A percentile compares a stretch with the other conserved stretches of the same genome.
These are phyloP conservation scores for Eurystomus glaucurus DNA, from an alignment of 2,797 vertebrate species.

Conservation along the genomic window DNA sequence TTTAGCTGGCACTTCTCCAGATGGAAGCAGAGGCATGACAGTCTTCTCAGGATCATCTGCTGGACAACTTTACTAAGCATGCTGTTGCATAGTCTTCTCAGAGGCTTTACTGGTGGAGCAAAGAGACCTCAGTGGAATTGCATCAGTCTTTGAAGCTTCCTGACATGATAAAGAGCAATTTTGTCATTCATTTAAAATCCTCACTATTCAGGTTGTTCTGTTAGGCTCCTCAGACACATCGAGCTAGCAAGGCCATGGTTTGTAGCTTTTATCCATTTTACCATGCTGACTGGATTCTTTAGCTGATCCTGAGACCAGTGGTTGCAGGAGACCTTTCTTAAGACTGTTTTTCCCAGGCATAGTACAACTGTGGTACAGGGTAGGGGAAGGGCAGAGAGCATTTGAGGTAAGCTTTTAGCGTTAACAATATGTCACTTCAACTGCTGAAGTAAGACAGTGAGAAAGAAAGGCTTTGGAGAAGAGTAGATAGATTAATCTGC, in stretches of 20 bases:
- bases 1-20: neutral
- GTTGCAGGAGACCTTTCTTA: neutral
- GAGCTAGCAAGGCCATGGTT: neutral
- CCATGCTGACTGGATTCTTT: neutral
- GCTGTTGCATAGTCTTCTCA: neutral
- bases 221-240: neutral
- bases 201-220: neutral
- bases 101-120: neutral
- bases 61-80: neutral
- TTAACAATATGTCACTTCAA: neutral
- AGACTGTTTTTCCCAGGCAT: neutral
- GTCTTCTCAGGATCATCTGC: neutral
- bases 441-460: neutral
- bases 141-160: neutral
- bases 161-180: neutral
- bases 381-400: neutral
- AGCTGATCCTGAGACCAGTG: neutral
- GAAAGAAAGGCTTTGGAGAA: neutral
- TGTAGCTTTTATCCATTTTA: neutral
- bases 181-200: neutral
- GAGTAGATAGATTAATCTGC: slow-evolving; percentile 24
- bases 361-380: neutral
- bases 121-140: neutral
- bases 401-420: neutral
- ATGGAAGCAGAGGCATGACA: neutral